Base-by-base conservation (phyloP, 1,140 invertebrate species). In the Nilaparvata lugens region DNA sequence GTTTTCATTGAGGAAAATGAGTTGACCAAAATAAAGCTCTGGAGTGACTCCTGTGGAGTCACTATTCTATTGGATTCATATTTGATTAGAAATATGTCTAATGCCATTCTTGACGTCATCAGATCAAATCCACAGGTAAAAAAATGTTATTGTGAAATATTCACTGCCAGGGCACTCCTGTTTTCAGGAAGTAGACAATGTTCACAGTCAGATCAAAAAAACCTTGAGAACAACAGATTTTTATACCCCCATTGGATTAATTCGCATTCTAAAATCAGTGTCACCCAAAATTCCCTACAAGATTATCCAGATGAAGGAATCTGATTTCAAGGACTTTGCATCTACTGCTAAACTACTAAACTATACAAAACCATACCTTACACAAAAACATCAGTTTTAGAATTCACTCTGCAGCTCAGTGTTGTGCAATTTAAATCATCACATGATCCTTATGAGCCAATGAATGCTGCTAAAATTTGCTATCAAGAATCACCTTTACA, bases 21-120 rank as follows among this genome's bases (percentile, higher is more conserved):
- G 25, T 48, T 65, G 52, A 63, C 48, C n/a, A 42, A 64, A 35
- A 52, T 66, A 43, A 61, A 65, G 40, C 23, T 65, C n/a, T 69
- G 68, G 66, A 67, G 63, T 52, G 66, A 70, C 56, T 66, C 55
- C 45, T 70, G 68, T 56, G 62, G 65, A 71, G 68, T 64, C 60
- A 45, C 48, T 70, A 69, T 58, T 67, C 62, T 19, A 48, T 68
- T n/a, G n/a, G n/a, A n/a, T n/a, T n/a, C n/a, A n/a, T n/a, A n/a
- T n/a, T n/a, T n/a, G n/a, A n/a, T n/a, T n/a, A n/a, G n/a, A n/a
- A n/a, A n/a, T 16, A 65, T 70, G 21, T 60, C 63, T 11, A 62
- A 52, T 55, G 65, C 64, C n/a, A 45, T 68, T 11, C 11, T 52
- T 18, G n/a, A 63, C 52, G 64, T 70, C 54, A 51, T 68, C 53